Base-by-base conservation (phyloP, 2,888 invertebrate genomes). In the Leptinotarsa peninsularis region DNA sequence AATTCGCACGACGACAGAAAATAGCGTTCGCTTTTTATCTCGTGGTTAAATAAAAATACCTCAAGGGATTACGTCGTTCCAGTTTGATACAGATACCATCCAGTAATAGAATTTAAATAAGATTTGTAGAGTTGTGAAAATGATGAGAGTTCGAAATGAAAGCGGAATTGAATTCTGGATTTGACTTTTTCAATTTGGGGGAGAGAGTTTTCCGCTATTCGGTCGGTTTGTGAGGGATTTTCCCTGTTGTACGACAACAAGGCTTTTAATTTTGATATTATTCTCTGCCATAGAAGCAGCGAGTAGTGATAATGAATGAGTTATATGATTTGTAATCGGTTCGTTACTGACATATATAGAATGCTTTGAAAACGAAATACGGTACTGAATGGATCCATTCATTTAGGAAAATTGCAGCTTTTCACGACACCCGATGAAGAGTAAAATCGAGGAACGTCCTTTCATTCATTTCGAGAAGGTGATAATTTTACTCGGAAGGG, bases 21-120 rank as follows among this genome's bases (percentile, higher is more conserved):
- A 52, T 17, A 52, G 52, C 52, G 52, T 3, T 17, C 52, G 4
- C 52, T 52, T 52, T 52, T 52, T 23, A 58, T 58, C 58, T 58
- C 58, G 58, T 21, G 58, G 58, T 58, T 58, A 27, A 58, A 58
- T 58, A 23, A 58, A 58, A 58, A 18, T 17, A 58, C 58, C 58
- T 58, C 23, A 4, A 15, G 23, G 58, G 58, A 58, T 23, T 58
- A 23, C 15, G 14, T 27, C 23, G 58, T 58, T 58, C 15, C 58
- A 23, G 58, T 14, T 58, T 58, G 58, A 58, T 58, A 58, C 58
- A 58, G 58, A 58, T 58, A 58, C 58, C 58, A 58, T 58, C 58
- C 58, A 23, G 58, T 58, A 58, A 58, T 58, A 58, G 58, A 58
- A 58, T 58, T 58, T 23, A 58, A 58, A 58, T 58, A 58, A 58